A percentile compares a stretch with the other conserved stretches of the same genome.
These are phyloP conservation scores for Yponomeuta evonymella DNA, from an alignment of 2,888 invertebrate genomes.

Conservation along the genomic window DNA sequence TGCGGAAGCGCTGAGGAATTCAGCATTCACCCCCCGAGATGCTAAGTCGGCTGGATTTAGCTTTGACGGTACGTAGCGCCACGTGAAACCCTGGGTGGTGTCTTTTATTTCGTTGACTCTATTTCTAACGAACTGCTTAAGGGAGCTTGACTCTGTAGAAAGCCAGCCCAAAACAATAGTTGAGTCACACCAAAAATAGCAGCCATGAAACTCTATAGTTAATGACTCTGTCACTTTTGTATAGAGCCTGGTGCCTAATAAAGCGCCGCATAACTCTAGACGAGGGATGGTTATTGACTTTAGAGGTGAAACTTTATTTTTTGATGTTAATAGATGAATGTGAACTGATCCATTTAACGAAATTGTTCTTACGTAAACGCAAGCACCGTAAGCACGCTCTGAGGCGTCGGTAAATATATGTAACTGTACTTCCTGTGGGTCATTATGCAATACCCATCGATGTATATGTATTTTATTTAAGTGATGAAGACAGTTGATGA, in stretches of 20 bases:
- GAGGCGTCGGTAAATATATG: constrained; percentile 22
- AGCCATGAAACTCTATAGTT: constrained; percentile 4
- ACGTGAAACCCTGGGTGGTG: constrained; percentile 5
- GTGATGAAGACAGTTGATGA: no score
- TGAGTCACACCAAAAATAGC: constrained; percentile 21
- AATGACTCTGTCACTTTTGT: constrained; percentile 14
- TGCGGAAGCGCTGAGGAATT: not conserved
- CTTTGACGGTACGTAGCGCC: constrained; percentile 13
- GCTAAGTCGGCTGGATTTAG: constrained; percentile 15
- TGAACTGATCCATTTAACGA: not conserved
- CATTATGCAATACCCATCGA: constrained; percentile 5
- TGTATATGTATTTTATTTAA: no score
- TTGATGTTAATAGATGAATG: constrained; percentile 18
- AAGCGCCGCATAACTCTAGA: constrained; percentile 7
- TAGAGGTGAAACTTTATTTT: constrained; percentile 21
- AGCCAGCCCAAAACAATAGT: constrained; percentile 20
- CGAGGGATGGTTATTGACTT: constrained; percentile 22
- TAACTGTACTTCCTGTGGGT: constrained; percentile 6
- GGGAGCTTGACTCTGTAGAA: constrained; percentile 1
- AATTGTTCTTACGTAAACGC: constrained; percentile 18
- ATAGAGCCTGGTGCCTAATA: constrained; percentile 7
- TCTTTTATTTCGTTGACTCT: constrained; percentile 24
- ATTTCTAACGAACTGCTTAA: constrained; percentile 25
- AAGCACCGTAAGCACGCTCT: constrained; percentile 19
- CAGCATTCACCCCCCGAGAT: not conserved